A percentile compares a stretch with the other conserved stretches of the same genome.
Conservation (phyloP, 2,888 invertebrate species). For the Julus scandinavius region DNA sequence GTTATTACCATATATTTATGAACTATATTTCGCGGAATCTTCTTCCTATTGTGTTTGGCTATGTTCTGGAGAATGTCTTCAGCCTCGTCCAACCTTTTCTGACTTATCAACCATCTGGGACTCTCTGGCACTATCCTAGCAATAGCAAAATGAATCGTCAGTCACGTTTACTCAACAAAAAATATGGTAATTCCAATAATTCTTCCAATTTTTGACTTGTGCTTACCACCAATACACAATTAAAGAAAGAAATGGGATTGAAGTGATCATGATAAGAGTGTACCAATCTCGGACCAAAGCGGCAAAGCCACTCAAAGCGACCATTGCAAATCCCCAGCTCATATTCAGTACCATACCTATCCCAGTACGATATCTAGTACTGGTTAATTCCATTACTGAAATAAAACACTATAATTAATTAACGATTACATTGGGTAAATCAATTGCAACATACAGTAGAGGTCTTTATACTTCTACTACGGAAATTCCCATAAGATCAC, state of each 20-base stretch:
- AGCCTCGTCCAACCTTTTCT: constrained; percentile 83
- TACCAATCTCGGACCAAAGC: constrained; percentile 79
- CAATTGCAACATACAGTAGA: too few relatives aligned
- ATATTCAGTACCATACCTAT: constrained; percentile 47
- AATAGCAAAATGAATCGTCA: not conserved
- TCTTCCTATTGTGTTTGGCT: constrained; percentile 78
- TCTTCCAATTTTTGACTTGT: not conserved
- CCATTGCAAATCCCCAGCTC: constrained; percentile 42
- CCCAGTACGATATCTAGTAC: constrained; percentile 48
- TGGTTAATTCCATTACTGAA: constrained; percentile 52
- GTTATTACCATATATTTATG: constrained; percentile 71
- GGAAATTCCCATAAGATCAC: too few relatives aligned
- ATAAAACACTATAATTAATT: not conserved
- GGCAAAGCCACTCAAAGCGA: constrained; percentile 67
- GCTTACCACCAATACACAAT: constrained; percentile 60
- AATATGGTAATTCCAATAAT: too few relatives aligned
- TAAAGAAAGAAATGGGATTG: constrained; percentile 69
- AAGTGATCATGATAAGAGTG: constrained; percentile 73
- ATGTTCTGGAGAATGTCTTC: constrained; percentile 80
- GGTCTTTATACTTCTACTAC: too few relatives aligned
- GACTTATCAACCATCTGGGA: constrained; percentile 88
- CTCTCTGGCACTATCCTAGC: constrained; percentile 85
- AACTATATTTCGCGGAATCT: constrained; percentile 72
- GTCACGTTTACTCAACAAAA: not conserved
- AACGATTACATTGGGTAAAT: too few relatives aligned